phyloP scores from a whole-genome alignment of 1,140 invertebrate species.

The Homarus americanus region DNA sequence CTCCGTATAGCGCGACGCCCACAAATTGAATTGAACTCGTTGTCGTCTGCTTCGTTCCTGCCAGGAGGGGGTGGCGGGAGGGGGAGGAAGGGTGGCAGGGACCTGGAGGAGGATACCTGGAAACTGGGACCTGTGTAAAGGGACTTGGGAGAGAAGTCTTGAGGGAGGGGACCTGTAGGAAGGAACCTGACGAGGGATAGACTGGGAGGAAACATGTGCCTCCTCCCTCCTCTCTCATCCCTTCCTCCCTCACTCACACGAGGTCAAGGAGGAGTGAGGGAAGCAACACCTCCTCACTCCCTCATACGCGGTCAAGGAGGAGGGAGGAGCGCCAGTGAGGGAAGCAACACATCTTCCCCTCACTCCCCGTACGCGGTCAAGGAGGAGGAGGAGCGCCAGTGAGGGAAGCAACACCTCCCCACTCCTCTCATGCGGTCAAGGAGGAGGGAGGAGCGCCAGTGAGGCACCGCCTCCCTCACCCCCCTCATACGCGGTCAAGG shows the following conservation, averaged over 20 bases:
- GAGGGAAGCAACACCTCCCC: too few relatives aligned
- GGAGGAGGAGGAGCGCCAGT: too few relatives aligned
- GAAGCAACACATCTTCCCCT: background rate
- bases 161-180: too few relatives aligned
- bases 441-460: too few relatives aligned
- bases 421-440: too few relatives aligned
- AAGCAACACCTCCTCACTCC: background rate
- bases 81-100: background rate
- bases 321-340: constrained; percentile 23
- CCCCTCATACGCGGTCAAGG: too few relatives aligned
- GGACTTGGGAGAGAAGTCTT: background rate
- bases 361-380: too few relatives aligned
- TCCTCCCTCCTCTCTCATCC: too few relatives aligned
- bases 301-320: background rate
- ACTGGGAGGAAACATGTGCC: too few relatives aligned
- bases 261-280: constrained; percentile 3
- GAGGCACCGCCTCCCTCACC: too few relatives aligned
- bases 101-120: background rate
- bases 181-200: background rate
- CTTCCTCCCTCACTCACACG: constrained; percentile 15
- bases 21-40: constrained; percentile 72
- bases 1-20: constrained; percentile 59
- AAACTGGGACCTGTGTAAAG: background rate
- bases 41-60: constrained; percentile 59
- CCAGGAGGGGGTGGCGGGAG: background rate